Percentiles rank a stretch among this genome's conserved stretches.
Evolutionary conservation across 2,888 invertebrate genomes (phyloP).

Genomic region (Aspidiotus rigidus): DNA sequence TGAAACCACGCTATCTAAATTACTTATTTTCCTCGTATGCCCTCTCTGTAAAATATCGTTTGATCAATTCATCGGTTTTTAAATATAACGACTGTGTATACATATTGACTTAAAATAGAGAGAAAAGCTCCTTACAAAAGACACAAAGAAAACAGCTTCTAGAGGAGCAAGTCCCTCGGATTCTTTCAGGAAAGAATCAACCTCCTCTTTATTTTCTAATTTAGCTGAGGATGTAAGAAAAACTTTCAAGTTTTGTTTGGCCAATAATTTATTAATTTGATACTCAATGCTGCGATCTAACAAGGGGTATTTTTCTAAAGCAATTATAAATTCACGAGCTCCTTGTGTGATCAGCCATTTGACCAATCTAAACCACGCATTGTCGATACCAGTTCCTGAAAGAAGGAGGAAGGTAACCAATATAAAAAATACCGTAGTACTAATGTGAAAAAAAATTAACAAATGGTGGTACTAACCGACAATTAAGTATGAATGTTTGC

Average conservation of each 20-base stretch:
- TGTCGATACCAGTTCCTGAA: conserved; percentile 17
- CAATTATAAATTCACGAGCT: conserved; percentile 32
- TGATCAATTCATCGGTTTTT: background rate
- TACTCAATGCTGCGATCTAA: conserved; percentile 20
- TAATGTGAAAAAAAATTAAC: no score
- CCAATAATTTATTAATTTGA: conserved; percentile 33
- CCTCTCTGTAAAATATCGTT: conserved; percentile 12
- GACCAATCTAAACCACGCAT: conserved; percentile 28
- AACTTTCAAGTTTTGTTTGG: conserved; percentile 23
- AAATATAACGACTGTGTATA: background rate
- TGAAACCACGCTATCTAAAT: conserved; percentile 12
- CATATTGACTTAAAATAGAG: background rate
- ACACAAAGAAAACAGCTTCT: conserved; percentile 24
- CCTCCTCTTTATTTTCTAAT: conserved; percentile 15
- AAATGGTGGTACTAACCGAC: background rate
- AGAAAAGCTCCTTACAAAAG: conserved; percentile 16
- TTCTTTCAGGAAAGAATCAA: conserved; percentile 7
- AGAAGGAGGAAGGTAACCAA: background rate
- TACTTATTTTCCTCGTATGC: background rate
- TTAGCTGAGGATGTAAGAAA: conserved; percentile 21
- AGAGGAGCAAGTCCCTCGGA: conserved; percentile 22
- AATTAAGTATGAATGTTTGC: background rate
- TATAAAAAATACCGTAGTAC: background rate
- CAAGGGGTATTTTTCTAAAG: conserved; percentile 22
- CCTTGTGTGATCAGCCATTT: conserved; percentile 35